Evolutionary conservation across 2,797 vertebrate genomes (phyloP), one percentile per base, ranked within the genome.

Genomic region (Pseudomugil tenellus): DNA sequence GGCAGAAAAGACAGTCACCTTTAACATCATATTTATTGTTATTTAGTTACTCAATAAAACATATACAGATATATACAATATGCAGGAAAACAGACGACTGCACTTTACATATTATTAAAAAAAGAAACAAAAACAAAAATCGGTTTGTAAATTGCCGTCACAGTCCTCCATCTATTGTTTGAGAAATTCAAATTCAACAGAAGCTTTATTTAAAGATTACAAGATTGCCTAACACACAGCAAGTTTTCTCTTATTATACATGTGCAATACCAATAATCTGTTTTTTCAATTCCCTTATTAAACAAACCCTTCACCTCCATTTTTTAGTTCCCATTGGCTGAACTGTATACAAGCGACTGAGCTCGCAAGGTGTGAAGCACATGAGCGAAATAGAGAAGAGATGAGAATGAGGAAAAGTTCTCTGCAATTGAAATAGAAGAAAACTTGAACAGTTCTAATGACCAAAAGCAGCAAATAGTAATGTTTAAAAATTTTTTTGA

Each of bases 41-140:
- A 97, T 98, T 97, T 96, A 96, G 96, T 96, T 96, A 97, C 95
- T 98, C 96, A 96, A 96, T 97, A 98, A 98, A 98, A 98, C 97
- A 99, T 98, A 97, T 98, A 98, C 97, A 98, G 95, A 95, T 98
- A 98, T 98, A 96, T 99, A 98, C 97, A 99, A 96, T 97, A 97
- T 97, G 96, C 96, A 96, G 96, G 96, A 96, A 97, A 97, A 98
- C 96, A 97, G 97, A 98, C 96, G 95, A 97, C 96, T 96, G 96
- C 95, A 97, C 97, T 98, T 97, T 97, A 98, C 97, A 96, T 96
- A 96, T 97, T 96, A 95, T 94, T 93, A 94, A 94, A 95, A 93
- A 91, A 92, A 89, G 85, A 92, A 92, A 93, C 89, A 53, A 87
- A 94, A 93, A 84, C 83, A 67, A 93, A 94, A 96, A 94, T 96